These are phyloP conservation scores for Octonoba sinensis DNA, from an alignment of 2,888 invertebrate genomes.

Conservation along the genomic window DNA sequence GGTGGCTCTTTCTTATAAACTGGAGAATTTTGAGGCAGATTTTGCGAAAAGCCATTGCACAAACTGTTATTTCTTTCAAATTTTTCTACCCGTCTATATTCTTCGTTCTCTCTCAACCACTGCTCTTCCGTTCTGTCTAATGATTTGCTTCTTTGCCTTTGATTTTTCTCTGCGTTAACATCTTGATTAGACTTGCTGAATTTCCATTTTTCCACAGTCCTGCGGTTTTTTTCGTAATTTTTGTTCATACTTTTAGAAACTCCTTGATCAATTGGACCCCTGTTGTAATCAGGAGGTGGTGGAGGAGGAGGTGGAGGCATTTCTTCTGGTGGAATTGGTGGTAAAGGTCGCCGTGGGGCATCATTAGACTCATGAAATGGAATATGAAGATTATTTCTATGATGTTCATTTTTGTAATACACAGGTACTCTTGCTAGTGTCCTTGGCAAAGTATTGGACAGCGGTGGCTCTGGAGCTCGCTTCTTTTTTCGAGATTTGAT, in stretches of 20 bases:
- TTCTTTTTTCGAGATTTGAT: slow-evolving; percentile 80
- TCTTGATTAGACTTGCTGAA: slow-evolving; percentile 23
- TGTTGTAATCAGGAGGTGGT: slow-evolving; percentile 56
- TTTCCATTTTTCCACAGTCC: slow-evolving; percentile 50
- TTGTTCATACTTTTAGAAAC: slow-evolving; percentile 9
- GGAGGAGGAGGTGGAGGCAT: slow-evolving; percentile 57
- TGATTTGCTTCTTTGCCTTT: slow-evolving; percentile 39
- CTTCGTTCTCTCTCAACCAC: slow-evolving; percentile 4
- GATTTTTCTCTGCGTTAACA: slow-evolving; percentile 10
- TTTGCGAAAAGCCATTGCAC: slow-evolving; percentile 10
- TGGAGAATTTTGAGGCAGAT: not conserved
- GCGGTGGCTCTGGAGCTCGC: slow-evolving; percentile 80
- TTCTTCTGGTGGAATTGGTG: slow-evolving; percentile 57
- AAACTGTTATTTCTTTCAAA: slow-evolving; percentile 46
- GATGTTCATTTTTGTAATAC: slow-evolving; percentile 16
- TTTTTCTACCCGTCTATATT: slow-evolving; percentile 4
- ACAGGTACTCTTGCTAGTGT: slow-evolving; percentile 16
- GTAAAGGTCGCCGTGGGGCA: slow-evolving; percentile 38
- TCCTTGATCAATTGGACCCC: not conserved
- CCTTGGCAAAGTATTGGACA: slow-evolving; percentile 65
- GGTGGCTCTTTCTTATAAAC: not conserved
- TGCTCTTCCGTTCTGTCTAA: slow-evolving; percentile 43
- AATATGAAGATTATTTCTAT: not conserved
- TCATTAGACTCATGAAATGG: slow-evolving; percentile 19
- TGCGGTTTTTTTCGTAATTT: slow-evolving; percentile 52